These are phyloP conservation scores for Nautilus pompilius DNA, from an alignment of 1,140 invertebrate genomes.

Conservation along the genomic window DNA sequence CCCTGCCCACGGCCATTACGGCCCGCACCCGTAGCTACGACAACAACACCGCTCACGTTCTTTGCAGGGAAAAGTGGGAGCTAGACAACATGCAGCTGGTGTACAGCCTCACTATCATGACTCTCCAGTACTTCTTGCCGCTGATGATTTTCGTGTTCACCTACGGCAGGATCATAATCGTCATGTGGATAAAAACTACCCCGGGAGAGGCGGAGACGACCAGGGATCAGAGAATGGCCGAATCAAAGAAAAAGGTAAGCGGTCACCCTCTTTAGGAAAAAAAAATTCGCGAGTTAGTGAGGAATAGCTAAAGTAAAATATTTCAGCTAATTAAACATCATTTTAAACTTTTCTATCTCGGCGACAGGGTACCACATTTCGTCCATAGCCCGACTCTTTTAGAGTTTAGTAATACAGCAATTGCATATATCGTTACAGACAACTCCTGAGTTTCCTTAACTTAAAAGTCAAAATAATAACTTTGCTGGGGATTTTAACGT, in stretches of 20 bases:
- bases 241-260: conserved; percentile 83
- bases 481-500: no score
- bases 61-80: conserved; percentile 46
- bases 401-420: no score
- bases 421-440: no score
- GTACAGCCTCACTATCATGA: conserved; percentile 75
- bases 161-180: conserved; percentile 79
- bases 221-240: conserved; percentile 76
- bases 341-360: no score
- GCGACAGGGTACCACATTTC: no score
- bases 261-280: no score
- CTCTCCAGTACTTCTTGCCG: conserved; percentile 82
- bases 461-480: no score
- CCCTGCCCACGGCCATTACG: conserved; percentile 75
- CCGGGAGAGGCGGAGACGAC: conserved; percentile 81
- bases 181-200: conserved; percentile 82
- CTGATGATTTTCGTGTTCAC: conserved; percentile 80
- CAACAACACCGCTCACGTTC: conserved; percentile 23
- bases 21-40: conserved; percentile 44
- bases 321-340: no score
- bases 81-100: conserved; percentile 59
- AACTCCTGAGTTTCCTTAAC: no score
- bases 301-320: no score
- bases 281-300: no score
- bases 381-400: no score